Base-by-base conservation (phyloP, 2,797 vertebrate genomes). In the Esox masquinongy region DNA sequence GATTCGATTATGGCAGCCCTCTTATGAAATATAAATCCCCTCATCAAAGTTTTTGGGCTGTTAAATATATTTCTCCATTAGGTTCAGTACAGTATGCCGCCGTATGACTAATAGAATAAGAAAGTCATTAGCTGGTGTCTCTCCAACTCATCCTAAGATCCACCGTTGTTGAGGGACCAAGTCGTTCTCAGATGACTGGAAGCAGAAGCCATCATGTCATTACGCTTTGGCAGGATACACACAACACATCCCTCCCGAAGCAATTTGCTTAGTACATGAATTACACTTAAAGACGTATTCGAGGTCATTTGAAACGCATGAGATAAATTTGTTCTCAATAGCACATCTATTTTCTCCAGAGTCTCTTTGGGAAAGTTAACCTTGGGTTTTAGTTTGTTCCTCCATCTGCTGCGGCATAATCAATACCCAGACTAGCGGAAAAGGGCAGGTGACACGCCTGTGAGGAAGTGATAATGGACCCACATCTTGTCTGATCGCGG, bases 221-320 rank as follows among this genome's bases (percentile, higher is more conserved):
- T 91, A 91, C 78, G 77, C 87, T 81, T 87, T 90, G 88, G 87
- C 88, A 86, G 74, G 76, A 77, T 68, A 69, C n/a, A 91, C 83
- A 84, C 34, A 89, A 91, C 86, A 83, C 88, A 78, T 89, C 82
- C 82, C 29, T 67, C 64, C 39, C 72, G 81, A 74, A 77, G 84
- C 91, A 89, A 91, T 92, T 91, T 91, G 88, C 90, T 92, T 91
- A 86, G 89, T 86, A 82, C 87, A 79, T 83, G 88, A 88, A 92
- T 92, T 90, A 83, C 91, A 92, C 93, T 86, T 92, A 88, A n/a
- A 81, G 82, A 89, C 82, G 86, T 91, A 87, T 82, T 80, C 87
- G 86, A 88, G 87, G 85, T 91, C 79, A 88, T 92, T 92, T 89
- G 83, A 79, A 85, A 84, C 83, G 36, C 12, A 66, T 36, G 68